A percentile compares a stretch with the other conserved stretches of the same genome.
Evolutionary conservation across 2,113 vertebrate genomes (phyloP).

Genomic region (Peromyscus californicus): DNA sequence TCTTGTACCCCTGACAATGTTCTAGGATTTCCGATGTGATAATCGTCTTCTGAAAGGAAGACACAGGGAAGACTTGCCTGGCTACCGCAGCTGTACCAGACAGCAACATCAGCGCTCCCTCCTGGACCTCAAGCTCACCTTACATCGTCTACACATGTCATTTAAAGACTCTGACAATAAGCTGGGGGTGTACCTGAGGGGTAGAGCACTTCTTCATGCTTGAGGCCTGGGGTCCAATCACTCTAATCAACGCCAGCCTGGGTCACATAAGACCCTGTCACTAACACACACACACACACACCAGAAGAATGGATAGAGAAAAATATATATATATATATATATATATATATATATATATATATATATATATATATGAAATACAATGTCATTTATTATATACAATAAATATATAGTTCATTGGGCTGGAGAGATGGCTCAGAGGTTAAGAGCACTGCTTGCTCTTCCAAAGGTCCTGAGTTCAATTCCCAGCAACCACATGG

Average conservation of each 20-base stretch:
- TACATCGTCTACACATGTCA: not conserved
- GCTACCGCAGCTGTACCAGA: not conserved
- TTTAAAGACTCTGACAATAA: not conserved
- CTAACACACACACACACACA: not conserved
- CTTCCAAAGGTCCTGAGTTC: too few relatives aligned
- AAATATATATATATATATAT: not conserved
- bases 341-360: not conserved
- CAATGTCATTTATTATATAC: not conserved
- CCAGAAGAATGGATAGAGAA: not conserved
- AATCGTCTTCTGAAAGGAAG: conserved; percentile 47
- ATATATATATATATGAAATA: not conserved
- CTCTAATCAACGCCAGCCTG: not conserved
- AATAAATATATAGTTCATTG: not conserved
- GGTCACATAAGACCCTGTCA: not conserved
- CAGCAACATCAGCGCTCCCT: not conserved
- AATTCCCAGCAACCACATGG: too few relatives aligned
- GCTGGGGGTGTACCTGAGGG: not conserved
- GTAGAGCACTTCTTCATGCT: not conserved
- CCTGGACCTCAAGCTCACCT: not conserved
- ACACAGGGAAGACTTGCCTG: not conserved
- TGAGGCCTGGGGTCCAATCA: not conserved
- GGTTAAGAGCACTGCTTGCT: too few relatives aligned
- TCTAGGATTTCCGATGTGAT: not conserved
- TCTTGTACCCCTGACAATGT: not conserved
- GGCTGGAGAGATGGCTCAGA: too few relatives aligned